These are phyloP conservation scores for Drosophila lacteicornis DNA, from an alignment of 1,140 invertebrate species.

Conservation along the genomic window DNA sequence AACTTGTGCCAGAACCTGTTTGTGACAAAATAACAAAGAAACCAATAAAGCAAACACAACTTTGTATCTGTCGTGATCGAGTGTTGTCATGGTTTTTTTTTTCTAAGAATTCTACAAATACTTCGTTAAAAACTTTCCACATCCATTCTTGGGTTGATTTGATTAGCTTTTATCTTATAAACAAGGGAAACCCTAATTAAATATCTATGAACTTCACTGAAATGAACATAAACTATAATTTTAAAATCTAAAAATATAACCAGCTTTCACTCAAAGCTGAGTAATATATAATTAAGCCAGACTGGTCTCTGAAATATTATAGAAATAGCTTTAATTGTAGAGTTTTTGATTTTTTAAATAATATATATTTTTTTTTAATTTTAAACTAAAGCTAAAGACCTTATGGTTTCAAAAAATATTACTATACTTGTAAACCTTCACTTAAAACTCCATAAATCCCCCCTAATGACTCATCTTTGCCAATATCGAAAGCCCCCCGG, in stretches of 20 bases:
- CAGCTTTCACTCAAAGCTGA: not conserved
- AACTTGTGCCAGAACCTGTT: not conserved
- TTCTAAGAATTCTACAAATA: not conserved
- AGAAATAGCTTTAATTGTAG: not conserved
- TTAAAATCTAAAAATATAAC: not conserved
- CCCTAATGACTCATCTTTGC: not conserved
- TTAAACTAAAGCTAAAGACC: too few relatives aligned
- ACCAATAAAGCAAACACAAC: constrained; percentile 10
- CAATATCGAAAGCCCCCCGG: not conserved
- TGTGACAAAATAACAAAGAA: not conserved
- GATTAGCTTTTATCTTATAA: constrained; percentile 1
- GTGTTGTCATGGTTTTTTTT: constrained; percentile 4
- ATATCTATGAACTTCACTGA: not conserved
- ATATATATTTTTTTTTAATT: not conserved
- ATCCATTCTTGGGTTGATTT: not conserved
- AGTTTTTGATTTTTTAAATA: not conserved
- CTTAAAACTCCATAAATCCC: not conserved
- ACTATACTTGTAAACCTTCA: not conserved
- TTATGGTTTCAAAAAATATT: not conserved
- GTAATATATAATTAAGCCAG: not conserved
- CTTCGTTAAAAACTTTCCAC: constrained; percentile 10
- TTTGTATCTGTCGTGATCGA: constrained; percentile 12
- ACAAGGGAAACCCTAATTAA: not conserved
- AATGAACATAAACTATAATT: not conserved
- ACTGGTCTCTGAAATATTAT: not conserved